Evolutionary conservation across 1,140 invertebrate genomes (phyloP).

Genomic region (Drosophila sp.): DNA sequence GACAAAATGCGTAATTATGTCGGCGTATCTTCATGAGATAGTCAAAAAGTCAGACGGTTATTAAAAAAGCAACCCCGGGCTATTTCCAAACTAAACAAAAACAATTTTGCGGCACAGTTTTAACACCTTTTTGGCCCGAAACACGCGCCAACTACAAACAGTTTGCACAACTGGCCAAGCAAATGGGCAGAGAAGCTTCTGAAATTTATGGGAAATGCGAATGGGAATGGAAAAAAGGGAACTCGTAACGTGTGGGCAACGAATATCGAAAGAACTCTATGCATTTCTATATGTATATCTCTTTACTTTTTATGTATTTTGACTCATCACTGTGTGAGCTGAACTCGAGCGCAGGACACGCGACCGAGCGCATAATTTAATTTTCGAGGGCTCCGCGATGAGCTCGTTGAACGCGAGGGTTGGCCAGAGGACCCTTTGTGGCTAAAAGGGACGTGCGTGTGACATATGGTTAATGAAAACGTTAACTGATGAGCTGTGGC

Average conservation of each 20-base stretch:
- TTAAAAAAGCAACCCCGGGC: slow-evolving; percentile 72
- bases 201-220: slow-evolving; percentile 66
- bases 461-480: slow-evolving; percentile 82
- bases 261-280: slow-evolving; percentile 34
- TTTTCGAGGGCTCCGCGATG: slow-evolving; percentile 61
- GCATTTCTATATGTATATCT: slow-evolving; percentile 54
- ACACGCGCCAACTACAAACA: slow-evolving; percentile 65
- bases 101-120: slow-evolving; percentile 79
- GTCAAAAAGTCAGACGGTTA: slow-evolving; percentile 42
- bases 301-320: slow-evolving; percentile 70
- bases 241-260: slow-evolving; percentile 6
- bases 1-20: slow-evolving; percentile 78
- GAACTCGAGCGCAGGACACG: slow-evolving; percentile 54
- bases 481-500: slow-evolving; percentile 73
- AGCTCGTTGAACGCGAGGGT: slow-evolving; percentile 17
- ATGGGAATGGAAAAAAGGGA: slow-evolving; percentile 7
- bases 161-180: slow-evolving; percentile 50
- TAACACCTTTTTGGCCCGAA: slow-evolving; percentile 71
- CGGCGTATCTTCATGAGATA: slow-evolving; percentile 31
- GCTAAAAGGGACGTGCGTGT: slow-evolving; percentile 62
- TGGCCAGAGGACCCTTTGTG: slow-evolving; percentile 13
- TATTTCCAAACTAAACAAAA: slow-evolving; percentile 33
- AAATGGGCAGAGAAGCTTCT: slow-evolving; percentile 17
- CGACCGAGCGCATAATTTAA: slow-evolving; percentile 79
- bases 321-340: slow-evolving; percentile 70